Evolutionary conservation across 2,888 invertebrate species (phyloP), one percentile per base, ranked within the genome.

Genomic region (Cantharis nigra): DNA sequence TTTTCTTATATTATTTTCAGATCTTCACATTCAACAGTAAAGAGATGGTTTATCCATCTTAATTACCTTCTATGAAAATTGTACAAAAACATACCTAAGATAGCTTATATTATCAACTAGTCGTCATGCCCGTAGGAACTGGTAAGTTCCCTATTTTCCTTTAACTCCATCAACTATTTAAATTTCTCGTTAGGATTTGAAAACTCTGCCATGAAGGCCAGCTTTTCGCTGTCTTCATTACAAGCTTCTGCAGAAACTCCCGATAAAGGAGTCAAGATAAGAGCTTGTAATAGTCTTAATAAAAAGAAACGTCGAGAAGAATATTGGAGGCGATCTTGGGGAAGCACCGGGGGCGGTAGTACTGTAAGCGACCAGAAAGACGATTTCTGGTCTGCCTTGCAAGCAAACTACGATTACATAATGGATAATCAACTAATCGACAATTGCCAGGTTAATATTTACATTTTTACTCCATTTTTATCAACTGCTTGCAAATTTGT

Each of bases 371-470:
- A 93, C 81, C 92, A 92, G 83, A 94, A 94, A 88, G 97, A 97
- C 89, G 97, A 97, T 87, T 95, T 97, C 83, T 97, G 97, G 97
- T 95, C 96, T 82, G 94, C 96, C 78, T 92, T 97, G 85, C 95
- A 96, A 89, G 94, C 95, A 75, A 96, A 96, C 89, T 97, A 97
- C 89, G 95, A 97, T 88, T 98, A 96, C 89, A 95, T 98, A 86
- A 97, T 98, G 97, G 97, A 97, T 89, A 96, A 96, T 85, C 95
- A 97, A 89, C 94, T 98, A 83, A 94, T 98, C 80, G 96, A 97
- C 87, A 94, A 94, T 83, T 97, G 97, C 90, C 92, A 93, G 88
- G 90, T 90, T 81, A 85, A 85, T 84, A 72, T n/a, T 49, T 49
- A 49, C 49, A 2, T n/a, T 49, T 49, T 9, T n/a, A 2, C n/a